Base-by-base conservation (phyloP, 2,888 invertebrate species). In the Odontocerum albicorne region DNA sequence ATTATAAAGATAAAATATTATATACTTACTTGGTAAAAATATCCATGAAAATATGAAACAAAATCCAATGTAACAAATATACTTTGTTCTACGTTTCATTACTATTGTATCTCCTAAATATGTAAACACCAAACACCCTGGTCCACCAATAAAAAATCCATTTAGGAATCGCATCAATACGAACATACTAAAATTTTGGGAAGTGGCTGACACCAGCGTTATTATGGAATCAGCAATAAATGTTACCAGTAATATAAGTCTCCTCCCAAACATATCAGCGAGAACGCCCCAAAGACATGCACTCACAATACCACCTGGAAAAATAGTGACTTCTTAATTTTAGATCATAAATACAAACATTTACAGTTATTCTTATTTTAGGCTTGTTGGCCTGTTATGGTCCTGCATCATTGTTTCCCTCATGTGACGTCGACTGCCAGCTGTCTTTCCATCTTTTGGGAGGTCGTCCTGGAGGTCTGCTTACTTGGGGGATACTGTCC, bases 241-340 rank as follows among this genome's bases (percentile, higher is more conserved):
- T 0, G 81, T 68, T 22, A 70, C 75, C 58, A 82, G 63, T 16
- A 87, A 72, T 15, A 82, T 75, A 46, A 77, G 77, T 42, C 81
- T 76, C 40, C 89, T 74, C 0, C 90, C 90, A 32, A 80, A 72
- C 13, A 81, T 79, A 66, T 90, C 90, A 0, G 87, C 86, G 1
- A 87, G 72, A 1, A 85, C 77, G 1, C 90, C 89, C 88, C 88
- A 89, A 63, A 90, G 73, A 67, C 87, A 85, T 0, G 88, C 85
- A 57, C 89, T 88, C 4, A 82, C 69, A 1, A 82, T 81, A 6
- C 85, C 85, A 63, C 86, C 83, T 83, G 64, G 47, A 59, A 49
- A 19, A 36, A 32, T 8, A 32, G 6, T 7, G 12, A 46, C 31
- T 39, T 32, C 22, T 44, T 42, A 13, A 43, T 43, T 10, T 12